Evolutionary conservation across 2,113 vertebrate species (phyloP), one percentile per base, ranked within the genome.

Genomic region (Sinocyclocheilus grahami): DNA sequence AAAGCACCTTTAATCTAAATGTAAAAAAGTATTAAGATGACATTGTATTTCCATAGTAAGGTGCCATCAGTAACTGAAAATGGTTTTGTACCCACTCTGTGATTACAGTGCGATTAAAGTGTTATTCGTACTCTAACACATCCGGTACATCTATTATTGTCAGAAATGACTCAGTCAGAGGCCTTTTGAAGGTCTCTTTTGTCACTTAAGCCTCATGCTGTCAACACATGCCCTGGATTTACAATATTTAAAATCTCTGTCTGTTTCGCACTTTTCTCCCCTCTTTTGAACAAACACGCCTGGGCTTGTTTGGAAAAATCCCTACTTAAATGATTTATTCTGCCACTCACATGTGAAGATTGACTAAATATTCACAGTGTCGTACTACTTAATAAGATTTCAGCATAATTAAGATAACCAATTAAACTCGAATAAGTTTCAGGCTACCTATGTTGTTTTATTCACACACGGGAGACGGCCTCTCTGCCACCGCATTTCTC

Each of bases 341-440:
- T 5, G 39, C 42, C 62, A 18, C 60, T 51, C 16, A 20, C 63
- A 33, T 71, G 24, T 71, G 63, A 69, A 1, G 18, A 46, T 53
- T 24, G 22, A n/a, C 60, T 85, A 39, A 67, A 51, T 42, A 62
- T 80, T 79, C 3, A 30, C 76, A 2, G 39, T 82, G 48, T 76
- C 62, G 2, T 53, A n/a, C 27, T 18, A 74, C 82, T 79, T 82
- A 84, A 74, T 74, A 77, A 1, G 62, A 86, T 87, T 89, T 82
- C 48, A 60, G 33, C 37, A 51, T 58, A 58, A 78, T 79, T 39
- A 33, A 87, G 51, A 77, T 67, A 42, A 74, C 74, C 30, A 72
- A 51, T 82, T 67, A 87, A 77, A 89, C 74, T 84, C 18, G 14
- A 77, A 72, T 75, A 74, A 3, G 20, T 55, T 67, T 86, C 76